Conservation (phyloP, 2,797 vertebrate genomes). For the Lithobates pipiens region DNA sequence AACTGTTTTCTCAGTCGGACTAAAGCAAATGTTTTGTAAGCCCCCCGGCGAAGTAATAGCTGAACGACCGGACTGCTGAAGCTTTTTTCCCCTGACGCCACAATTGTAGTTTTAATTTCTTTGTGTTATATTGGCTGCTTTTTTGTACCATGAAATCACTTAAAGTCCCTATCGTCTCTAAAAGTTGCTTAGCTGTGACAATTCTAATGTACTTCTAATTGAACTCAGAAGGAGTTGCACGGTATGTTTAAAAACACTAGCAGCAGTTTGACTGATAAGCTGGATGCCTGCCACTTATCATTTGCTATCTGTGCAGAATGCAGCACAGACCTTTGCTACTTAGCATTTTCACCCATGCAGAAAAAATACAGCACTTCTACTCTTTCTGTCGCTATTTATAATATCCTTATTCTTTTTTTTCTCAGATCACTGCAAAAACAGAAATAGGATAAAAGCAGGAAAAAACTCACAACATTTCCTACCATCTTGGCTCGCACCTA, state of each 20-base stretch:
- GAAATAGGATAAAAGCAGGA: background rate
- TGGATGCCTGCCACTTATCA: slow-evolving; percentile 62
- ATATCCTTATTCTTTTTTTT: slow-evolving; percentile 9
- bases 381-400: slow-evolving; percentile 37
- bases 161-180: slow-evolving; percentile 65
- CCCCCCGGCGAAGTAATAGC: slow-evolving; percentile 56
- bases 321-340: slow-evolving; percentile 43
- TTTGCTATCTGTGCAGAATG: slow-evolving; percentile 56
- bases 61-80: slow-evolving; percentile 62
- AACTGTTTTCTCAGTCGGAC: slow-evolving; percentile 28
- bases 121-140: slow-evolving; percentile 64
- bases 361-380: slow-evolving; percentile 35
- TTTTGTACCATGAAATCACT: slow-evolving; percentile 69
- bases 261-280: slow-evolving; percentile 62
- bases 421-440: background rate
- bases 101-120: slow-evolving; percentile 70
- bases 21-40: slow-evolving; percentile 44
- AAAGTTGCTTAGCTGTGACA: slow-evolving; percentile 70
- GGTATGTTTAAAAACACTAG: slow-evolving; percentile 66
- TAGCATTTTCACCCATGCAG: slow-evolving; percentile 49
- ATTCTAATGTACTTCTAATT: slow-evolving; percentile 70
- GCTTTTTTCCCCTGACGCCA: slow-evolving; percentile 67
- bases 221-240: slow-evolving; percentile 63
- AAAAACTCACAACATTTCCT: background rate
- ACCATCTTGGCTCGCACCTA: background rate